A percentile compares a stretch with the other conserved stretches of the same genome.
phyloP scores from a whole-genome alignment of 2,888 invertebrate genomes.

The Conus canariensis region DNA sequence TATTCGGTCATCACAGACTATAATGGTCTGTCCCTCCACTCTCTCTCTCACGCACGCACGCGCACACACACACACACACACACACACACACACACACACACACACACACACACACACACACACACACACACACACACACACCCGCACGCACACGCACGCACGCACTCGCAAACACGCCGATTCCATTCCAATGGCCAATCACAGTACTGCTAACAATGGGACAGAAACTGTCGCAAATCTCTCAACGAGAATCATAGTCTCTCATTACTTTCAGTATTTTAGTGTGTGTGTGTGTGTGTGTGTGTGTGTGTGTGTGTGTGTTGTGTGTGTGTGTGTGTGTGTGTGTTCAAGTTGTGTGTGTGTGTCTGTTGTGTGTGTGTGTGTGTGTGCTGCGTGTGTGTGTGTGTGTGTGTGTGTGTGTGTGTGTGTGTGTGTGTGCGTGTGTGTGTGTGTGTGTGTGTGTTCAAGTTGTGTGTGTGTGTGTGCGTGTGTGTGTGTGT shows the following conservation, averaged over 20 bases:
- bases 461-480: neutral
- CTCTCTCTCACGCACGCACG: no score
- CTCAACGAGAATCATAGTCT: no score
- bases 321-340: neutral
- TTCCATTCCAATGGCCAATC: no score
- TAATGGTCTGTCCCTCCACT: no score
- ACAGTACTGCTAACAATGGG: no score
- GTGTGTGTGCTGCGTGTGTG: neutral
- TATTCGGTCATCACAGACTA: no score
- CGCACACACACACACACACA: neutral
- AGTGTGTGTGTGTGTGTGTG: no score
- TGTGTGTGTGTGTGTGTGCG: constrained; percentile 1
- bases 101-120: neutral
- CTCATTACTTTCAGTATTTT: neutral
- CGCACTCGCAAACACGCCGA: no score
- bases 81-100: constrained; percentile 20
- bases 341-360: neutral
- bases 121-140: neutral
- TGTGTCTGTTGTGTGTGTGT: neutral
- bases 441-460: constrained; percentile 6
- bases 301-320: no score
- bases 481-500: neutral
- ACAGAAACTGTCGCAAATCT: no score
- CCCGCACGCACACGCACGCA: neutral
- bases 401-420: neutral